Conservation (phyloP, 2,797 vertebrate genomes). For the Rhabdophis nuchalis region DNA sequence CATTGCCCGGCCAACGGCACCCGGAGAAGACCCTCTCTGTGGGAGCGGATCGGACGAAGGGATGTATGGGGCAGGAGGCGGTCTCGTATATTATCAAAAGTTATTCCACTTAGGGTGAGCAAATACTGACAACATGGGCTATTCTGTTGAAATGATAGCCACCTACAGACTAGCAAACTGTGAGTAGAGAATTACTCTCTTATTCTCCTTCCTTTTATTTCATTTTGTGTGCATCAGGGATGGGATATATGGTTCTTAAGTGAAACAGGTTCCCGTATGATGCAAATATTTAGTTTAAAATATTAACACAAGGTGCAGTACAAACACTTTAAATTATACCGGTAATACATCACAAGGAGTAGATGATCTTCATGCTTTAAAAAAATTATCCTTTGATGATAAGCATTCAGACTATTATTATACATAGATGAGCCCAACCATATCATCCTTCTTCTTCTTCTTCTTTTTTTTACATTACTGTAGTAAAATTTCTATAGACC, state of each 20-base stretch:
- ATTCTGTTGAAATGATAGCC: neutral
- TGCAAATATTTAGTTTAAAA: neutral
- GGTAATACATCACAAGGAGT: neutral
- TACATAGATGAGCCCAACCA: neutral
- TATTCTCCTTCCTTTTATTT: neutral
- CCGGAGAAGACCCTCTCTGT: too few species aligned
- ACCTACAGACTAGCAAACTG: neutral
- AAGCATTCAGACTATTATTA: neutral
- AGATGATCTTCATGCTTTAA: neutral
- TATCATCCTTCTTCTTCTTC: neutral
- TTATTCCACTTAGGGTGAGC: neutral
- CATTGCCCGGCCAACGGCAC: too few species aligned
- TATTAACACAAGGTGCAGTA: neutral
- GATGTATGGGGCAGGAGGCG: too few species aligned
- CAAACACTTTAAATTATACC: neutral
- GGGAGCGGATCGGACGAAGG: too few species aligned
- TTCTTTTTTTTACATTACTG: neutral
- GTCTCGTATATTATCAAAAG: too few species aligned
- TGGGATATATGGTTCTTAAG: neutral
- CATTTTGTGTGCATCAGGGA: neutral
- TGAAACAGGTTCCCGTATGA: neutral
- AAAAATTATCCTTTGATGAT: neutral
- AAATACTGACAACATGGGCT: neutral
- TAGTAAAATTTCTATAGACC: neutral
- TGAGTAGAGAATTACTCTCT: neutral